Conservation (phyloP, 2,113 vertebrate species). For the Cottus gobio region DNA sequence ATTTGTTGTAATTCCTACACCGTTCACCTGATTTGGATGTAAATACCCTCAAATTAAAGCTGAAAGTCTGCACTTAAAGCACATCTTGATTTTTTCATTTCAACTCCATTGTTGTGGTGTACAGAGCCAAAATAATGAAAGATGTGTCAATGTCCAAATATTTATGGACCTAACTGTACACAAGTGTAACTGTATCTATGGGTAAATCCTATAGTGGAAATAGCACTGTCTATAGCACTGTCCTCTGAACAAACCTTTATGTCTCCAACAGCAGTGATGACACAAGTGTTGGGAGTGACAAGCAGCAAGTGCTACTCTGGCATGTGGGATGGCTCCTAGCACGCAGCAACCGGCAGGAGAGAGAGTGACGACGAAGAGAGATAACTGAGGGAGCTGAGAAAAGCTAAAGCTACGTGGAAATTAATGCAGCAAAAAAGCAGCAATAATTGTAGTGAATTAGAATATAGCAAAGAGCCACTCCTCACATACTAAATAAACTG, state of each 20-base stretch:
- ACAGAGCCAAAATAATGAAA: no score
- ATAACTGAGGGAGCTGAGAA: conserved; percentile 10
- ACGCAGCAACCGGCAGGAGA: conserved; percentile 34
- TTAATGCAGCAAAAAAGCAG: background rate
- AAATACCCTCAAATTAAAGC: no score
- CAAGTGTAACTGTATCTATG: conserved; percentile 60
- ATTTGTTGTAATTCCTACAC: no score
- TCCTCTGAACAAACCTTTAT: conserved; percentile 49
- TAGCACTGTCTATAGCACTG: conserved; percentile 34
- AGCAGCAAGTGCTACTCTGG: conserved; percentile 78
- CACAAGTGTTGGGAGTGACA: conserved; percentile 81
- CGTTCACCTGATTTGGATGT: no score
- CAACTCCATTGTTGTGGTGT: no score
- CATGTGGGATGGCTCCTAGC: conserved; percentile 64
- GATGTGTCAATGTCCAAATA: no score
- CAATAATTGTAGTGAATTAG: background rate
- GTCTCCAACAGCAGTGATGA: conserved; percentile 62
- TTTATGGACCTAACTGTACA: no score
- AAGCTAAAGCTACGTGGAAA: conserved; percentile 3
- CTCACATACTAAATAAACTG: background rate
- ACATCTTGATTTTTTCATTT: no score
- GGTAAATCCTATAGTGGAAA: conserved; percentile 52
- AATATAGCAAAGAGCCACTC: background rate
- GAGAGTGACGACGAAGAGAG: conserved; percentile 32
- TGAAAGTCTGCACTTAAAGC: no score